phyloP scores from a whole-genome alignment of 2,113 vertebrate species.

The Ardeotis arabs region DNA sequence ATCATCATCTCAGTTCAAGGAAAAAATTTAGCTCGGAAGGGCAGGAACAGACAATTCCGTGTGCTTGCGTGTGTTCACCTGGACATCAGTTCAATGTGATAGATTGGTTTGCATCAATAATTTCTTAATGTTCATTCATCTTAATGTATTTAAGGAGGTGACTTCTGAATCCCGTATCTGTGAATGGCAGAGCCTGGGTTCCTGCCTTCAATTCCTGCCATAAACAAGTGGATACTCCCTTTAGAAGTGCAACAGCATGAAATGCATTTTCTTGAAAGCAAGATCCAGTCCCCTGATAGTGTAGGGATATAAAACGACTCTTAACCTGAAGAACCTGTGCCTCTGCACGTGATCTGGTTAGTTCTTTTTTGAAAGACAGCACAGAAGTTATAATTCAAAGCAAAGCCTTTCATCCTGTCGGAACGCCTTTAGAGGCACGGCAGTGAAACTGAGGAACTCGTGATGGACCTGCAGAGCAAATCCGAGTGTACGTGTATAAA shows the following conservation, averaged over 20 bases:
- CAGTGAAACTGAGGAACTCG: neutral
- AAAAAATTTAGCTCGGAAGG: neutral
- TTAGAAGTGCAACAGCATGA: neutral
- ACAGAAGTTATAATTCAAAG: neutral
- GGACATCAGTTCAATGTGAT: neutral
- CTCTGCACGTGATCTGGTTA: neutral
- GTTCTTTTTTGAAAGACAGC: neutral
- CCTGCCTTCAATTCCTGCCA: neutral
- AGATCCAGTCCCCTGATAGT: neutral
- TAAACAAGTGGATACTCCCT: neutral
- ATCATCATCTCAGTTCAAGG: neutral
- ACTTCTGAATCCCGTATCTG: neutral
- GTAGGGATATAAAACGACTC: neutral
- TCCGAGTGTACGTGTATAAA: neutral
- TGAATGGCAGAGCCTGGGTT: neutral
- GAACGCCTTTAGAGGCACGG: neutral
- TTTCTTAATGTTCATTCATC: neutral
- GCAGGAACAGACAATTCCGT: neutral
- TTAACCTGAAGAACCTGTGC: constrained; percentile 24
- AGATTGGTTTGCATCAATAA: neutral
- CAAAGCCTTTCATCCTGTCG: neutral
- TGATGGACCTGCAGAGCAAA: neutral
- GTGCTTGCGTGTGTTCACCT: neutral
- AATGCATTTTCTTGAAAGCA: constrained; percentile 6
- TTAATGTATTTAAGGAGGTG: neutral